Conservation (phyloP, 2,888 invertebrate genomes). For the Hipparchia semele region DNA sequence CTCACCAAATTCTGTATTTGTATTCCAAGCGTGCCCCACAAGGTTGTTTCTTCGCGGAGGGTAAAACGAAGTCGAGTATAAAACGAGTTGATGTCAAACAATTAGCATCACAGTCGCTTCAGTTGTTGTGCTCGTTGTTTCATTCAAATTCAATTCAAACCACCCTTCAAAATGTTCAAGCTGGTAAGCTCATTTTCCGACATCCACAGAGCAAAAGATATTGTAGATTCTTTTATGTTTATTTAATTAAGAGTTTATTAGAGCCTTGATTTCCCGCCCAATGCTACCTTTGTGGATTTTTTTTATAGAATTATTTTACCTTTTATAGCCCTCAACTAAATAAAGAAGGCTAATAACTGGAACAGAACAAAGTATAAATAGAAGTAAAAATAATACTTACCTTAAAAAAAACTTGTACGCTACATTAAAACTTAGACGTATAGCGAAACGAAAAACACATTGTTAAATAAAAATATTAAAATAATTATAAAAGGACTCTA, state of each 20-base stretch:
- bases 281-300: conserved; percentile 1
- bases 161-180: conserved; percentile 52
- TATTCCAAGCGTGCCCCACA: conserved; percentile 19
- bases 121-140: conserved; percentile 40
- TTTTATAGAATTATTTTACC: not conserved
- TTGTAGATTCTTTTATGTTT: no score
- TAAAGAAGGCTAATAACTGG: not conserved
- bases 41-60: conserved; percentile 27
- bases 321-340: not conserved
- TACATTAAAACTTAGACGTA: no score
- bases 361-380: not conserved
- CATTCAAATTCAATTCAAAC: conserved; percentile 34
- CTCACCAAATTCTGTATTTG: not conserved
- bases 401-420: no score
- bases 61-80: conserved; percentile 50
- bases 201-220: not conserved
- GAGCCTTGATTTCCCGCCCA: not conserved
- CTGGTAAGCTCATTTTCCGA: conserved; percentile 45
- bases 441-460: no score
- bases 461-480: no score
- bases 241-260: not conserved
- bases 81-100: conserved; percentile 45
- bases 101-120: conserved; percentile 45
- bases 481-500: no score
- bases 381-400: no score